phyloP scores from a whole-genome alignment of 2,888 invertebrate genomes.

The Trypoxylon attenuatum region DNA sequence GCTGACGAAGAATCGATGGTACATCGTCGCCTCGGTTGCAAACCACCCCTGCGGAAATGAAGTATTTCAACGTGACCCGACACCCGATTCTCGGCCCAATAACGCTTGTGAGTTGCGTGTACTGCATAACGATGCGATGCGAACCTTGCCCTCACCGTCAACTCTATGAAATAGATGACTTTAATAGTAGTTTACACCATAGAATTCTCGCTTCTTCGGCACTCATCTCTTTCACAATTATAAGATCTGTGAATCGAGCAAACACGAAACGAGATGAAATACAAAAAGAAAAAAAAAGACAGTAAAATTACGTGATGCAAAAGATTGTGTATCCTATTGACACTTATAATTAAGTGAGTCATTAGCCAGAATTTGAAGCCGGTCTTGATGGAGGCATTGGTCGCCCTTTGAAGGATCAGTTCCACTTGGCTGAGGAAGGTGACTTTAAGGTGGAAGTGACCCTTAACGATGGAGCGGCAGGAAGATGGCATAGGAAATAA shows the following conservation, averaged over 20 bases:
- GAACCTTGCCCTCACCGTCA: neutral
- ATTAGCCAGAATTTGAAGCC: too few species aligned
- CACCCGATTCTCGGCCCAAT: conserved; percentile 18
- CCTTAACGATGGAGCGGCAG: too few species aligned
- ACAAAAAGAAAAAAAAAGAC: too few species aligned
- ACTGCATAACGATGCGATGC: conserved; percentile 1
- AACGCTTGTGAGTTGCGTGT: neutral
- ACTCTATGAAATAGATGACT: neutral
- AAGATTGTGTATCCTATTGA: too few species aligned
- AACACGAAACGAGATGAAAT: too few species aligned
- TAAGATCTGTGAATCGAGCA: too few species aligned
- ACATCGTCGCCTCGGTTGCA: conserved; percentile 19
- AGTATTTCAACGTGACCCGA: conserved; percentile 26
- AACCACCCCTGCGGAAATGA: conserved; percentile 25
- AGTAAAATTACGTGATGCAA: too few species aligned
- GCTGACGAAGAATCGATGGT: conserved; percentile 15
- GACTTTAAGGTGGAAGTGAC: too few species aligned
- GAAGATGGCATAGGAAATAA: too few species aligned
- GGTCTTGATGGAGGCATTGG: too few species aligned
- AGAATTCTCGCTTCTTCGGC: neutral
- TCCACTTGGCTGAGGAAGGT: neutral
- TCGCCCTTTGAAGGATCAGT: neutral
- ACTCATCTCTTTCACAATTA: neutral
- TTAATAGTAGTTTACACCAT: neutral
- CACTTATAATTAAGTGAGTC: too few species aligned